Evolutionary conservation across 1,140 invertebrate genomes (phyloP), one percentile per base, ranked within the genome.

Genomic region (Drosophila mojavensis): DNA sequence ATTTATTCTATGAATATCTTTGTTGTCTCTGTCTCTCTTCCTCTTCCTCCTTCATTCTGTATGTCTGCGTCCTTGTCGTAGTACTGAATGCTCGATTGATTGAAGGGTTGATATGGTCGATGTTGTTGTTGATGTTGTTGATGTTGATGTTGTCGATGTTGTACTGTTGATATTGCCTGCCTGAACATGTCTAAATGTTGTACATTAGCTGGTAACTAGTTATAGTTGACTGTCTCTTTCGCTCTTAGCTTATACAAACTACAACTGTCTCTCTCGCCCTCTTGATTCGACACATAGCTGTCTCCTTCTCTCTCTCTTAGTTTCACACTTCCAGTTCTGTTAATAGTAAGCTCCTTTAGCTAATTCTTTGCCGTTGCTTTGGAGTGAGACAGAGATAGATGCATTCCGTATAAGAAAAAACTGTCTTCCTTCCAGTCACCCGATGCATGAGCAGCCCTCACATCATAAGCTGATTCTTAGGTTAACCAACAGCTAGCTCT

Each of bases 31-130:
- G 11, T 58, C 36, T 53, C 28, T 70, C 45, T 47, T 24, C 43
- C 33, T 47, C 20, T 6, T 33, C 7, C 33, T 33, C 6, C 33
- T 59, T 47, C 36, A 11, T 39, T 39, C 10, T 13, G 36, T 39
- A 7, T 39, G 4, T 11, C 36, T 39, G 36, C 36, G 48, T 53
- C 54, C 26, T 69, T 62, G 66, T 69, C 48, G 66, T 69, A 69
- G 66, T 53, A 24, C 53, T 68, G 36, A 39, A 11, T 39, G 36
- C 36, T 39, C 36, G 65, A 58, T 56, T 47, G 17, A 56, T 48
- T 55, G 43, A 58, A 17, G 43, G 47, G 41, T 67, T 47, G 28
- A 39, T 24, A 20, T 50, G n/a, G 48, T 28, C 54, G 24, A 24
- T 58, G 39, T 15, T 39, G 54, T 15, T 39, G 54, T 15, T 39